Conservation (phyloP, 2,113 vertebrate genomes). For the Cinclus cinclus region DNA sequence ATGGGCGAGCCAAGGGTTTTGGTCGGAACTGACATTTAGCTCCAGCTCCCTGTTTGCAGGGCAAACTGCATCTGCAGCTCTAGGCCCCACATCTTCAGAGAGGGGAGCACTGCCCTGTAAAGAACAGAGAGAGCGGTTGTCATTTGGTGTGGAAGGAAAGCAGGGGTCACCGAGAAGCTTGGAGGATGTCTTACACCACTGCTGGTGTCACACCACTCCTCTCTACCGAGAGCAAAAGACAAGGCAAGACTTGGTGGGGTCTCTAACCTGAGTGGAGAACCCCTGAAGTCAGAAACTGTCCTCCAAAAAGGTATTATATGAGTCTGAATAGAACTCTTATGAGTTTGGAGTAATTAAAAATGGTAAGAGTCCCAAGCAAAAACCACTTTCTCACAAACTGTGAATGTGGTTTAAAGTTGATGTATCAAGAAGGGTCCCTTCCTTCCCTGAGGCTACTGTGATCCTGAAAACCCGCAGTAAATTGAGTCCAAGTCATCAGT, state of each 20-base stretch:
- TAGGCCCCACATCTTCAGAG: neutral
- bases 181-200: neutral
- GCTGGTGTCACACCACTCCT: neutral
- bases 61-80: neutral
- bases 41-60: slow-evolving; percentile 22
- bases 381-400: neutral
- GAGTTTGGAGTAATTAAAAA: neutral
- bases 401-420: neutral
- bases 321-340: neutral
- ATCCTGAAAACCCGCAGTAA: neutral
- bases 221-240: neutral
- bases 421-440: rapidly evolving
- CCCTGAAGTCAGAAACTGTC: neutral
- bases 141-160: neutral
- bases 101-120: neutral
- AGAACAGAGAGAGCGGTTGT: neutral
- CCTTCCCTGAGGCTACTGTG: neutral
- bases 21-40: neutral
- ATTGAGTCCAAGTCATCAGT: neutral
- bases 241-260: rapidly evolving
- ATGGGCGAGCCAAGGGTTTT: slow-evolving; percentile 55
- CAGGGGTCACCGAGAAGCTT: rapidly evolving
- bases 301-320: neutral
- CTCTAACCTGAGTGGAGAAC: neutral
- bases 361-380: neutral